Percentiles rank a stretch among this genome's conserved stretches.
These are phyloP conservation scores for Pelmatolapia mariae DNA, from an alignment of 2,113 vertebrate genomes.

Conservation along the genomic window DNA sequence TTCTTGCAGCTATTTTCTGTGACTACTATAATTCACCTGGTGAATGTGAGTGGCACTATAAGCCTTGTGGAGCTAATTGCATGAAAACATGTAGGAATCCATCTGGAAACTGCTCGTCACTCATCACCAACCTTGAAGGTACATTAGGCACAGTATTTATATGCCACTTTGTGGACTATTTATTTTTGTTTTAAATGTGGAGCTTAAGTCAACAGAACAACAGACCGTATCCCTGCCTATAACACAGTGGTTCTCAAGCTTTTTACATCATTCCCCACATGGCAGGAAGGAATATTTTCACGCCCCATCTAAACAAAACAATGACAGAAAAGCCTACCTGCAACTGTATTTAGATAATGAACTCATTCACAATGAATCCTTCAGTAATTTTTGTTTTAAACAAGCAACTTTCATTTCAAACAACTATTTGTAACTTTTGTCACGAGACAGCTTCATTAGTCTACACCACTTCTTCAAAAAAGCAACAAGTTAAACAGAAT, in stretches of 20 bases:
- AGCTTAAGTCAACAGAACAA: not conserved
- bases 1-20: slow-evolving; percentile 85
- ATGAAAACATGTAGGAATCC: slow-evolving; percentile 89
- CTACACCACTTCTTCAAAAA: not conserved
- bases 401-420: not conserved
- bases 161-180: not conserved
- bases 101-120: slow-evolving; percentile 74
- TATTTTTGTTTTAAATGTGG: not conserved
- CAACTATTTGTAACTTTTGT: not conserved
- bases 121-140: slow-evolving; percentile 85
- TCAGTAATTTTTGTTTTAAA: not conserved
- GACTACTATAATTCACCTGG: slow-evolving; percentile 87
- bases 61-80: slow-evolving; percentile 84
- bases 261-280: not conserved
- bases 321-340: not conserved
- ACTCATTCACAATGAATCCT: not conserved
- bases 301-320: not conserved
- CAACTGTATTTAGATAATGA: not conserved
- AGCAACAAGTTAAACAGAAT: not conserved
- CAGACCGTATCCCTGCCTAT: not conserved
- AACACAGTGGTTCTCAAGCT: not conserved
- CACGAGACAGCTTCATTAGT: not conserved
- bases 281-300: not conserved
- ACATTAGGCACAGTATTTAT: not conserved
- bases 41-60: slow-evolving; percentile 91